Evolutionary conservation across 2,797 vertebrate species (phyloP), one percentile per base, ranked within the genome.

Genomic region (Typhlichthys eigenmanni): DNA sequence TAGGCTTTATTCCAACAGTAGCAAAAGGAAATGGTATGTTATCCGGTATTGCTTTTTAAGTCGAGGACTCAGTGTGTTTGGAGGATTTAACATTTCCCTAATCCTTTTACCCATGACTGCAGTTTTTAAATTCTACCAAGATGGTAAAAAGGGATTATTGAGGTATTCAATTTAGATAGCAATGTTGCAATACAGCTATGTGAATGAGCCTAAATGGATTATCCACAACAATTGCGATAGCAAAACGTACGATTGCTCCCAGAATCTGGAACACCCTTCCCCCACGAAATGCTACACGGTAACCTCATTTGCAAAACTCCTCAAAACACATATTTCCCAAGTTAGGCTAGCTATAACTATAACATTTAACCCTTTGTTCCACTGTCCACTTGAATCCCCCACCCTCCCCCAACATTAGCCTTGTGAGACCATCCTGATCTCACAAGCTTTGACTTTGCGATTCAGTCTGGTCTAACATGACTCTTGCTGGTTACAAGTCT

Each of bases 121-220:
- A 64, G 13, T 58, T 55, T 69, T 43, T 57, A 7, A 48, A 68
- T 69, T 67, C 57, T 62, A 66, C 54, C 14, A 57, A 64, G 65
- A 48, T 58, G 66, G 46, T 49, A 16, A 72, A 69, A 47, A 50
- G 5, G 13, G 69, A 74, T 72, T 68, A 59, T 77, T 78, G 62
- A 47, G 29, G 53, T 54, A 68, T 69, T 76, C 74, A 66, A 67
- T 38, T 68, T 67, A 62, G 52, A 69, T 66, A 62, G 52, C 74
- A 57, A 79, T 76, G 67, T 66, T 52, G 55, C 45, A 67, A 61
- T 66, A 62, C 51, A 66, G 43, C 55, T 24, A 62, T 62, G 59
- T n/a, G 56, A 77, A 77, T 81, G 5, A 38, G 34, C 34, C 34
- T 69, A 82, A 78, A 58, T 63, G 68, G 74, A 85, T 87, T 72